These are phyloP conservation scores for Cacajao melanocephalus DNA, from an alignment of 2,797 vertebrate species.

Conservation along the genomic window DNA sequence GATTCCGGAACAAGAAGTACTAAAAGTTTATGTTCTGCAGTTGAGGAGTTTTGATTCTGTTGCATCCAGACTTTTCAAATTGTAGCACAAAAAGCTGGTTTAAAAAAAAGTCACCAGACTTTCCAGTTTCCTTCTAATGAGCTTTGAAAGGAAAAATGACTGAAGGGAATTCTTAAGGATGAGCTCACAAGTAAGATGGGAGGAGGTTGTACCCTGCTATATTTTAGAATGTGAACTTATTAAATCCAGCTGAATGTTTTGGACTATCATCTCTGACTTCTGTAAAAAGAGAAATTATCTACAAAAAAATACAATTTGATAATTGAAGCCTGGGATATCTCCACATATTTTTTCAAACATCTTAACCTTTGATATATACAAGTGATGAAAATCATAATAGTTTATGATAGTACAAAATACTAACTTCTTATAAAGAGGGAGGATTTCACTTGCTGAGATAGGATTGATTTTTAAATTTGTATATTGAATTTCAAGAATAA, in stretches of 20 bases:
- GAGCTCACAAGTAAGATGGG: conserved; percentile 41
- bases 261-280: background rate
- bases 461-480: background rate
- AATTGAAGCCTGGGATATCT: background rate
- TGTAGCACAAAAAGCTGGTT: conserved; percentile 23
- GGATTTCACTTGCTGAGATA: background rate
- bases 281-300: conserved; percentile 49
- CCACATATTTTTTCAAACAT: background rate
- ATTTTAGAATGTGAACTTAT: conserved; percentile 57
- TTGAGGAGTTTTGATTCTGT: conserved; percentile 42
- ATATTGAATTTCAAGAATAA: conserved; percentile 38
- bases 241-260: conserved; percentile 67
- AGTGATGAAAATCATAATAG: background rate
- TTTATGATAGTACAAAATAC: background rate
- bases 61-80: conserved; percentile 31
- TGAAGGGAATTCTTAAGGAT: conserved; percentile 49
- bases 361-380: background rate
- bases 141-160: conserved; percentile 52
- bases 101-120: conserved; percentile 7
- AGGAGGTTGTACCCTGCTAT: conserved; percentile 31
- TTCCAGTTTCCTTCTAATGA: conserved; percentile 50
- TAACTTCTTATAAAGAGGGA: background rate
- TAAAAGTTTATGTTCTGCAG: conserved; percentile 61
- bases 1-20: conserved; percentile 55
- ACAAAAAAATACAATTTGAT: background rate